Percentiles rank a stretch among this genome's conserved stretches.
Evolutionary conservation across 37 sponge, comb jelly and placozoan species (phyloP).

Genomic region (Theonella swinhoei): DNA sequence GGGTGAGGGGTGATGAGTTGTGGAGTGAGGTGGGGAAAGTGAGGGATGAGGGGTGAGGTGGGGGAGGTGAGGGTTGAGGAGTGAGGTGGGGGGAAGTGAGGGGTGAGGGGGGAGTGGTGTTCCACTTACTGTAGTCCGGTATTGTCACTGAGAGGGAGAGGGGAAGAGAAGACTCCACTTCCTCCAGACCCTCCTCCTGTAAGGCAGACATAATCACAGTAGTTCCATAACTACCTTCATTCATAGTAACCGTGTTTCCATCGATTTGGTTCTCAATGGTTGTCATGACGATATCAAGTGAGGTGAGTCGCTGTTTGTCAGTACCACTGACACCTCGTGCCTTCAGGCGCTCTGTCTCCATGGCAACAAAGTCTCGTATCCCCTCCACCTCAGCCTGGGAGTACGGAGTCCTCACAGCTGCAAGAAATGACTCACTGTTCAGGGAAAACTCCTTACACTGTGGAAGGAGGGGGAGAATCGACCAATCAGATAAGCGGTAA

Average conservation of each 20-base stretch:
- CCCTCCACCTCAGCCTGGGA: constrained; percentile 20
- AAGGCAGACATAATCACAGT: too few species aligned
- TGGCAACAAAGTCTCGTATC: not conserved
- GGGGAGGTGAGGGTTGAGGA: not conserved
- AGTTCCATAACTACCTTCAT: too few species aligned
- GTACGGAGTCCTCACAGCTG: constrained; percentile 23
- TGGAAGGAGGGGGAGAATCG: not conserved
- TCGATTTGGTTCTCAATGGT: not conserved
- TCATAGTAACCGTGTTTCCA: not conserved
- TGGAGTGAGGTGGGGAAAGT: not conserved
- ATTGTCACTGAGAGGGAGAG: not conserved
- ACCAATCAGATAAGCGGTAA: not conserved
- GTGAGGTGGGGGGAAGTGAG: too few species aligned
- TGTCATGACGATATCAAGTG: not conserved
- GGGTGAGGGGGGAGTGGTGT: not conserved
- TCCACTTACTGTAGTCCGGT: not conserved
- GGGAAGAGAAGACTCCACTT: not conserved
- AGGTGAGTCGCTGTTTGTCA: not conserved
- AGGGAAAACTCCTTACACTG: constrained; percentile 51
- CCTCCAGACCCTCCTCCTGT: not conserved
- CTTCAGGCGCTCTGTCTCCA: constrained; percentile 37
- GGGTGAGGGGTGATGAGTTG: not conserved
- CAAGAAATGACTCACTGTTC: constrained; percentile 44
- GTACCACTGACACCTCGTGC: constrained; percentile 45
- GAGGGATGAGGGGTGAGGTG: not conserved